Evolutionary conservation across 1,140 invertebrate genomes (phyloP).

Genomic region (Ceratitis capitata): DNA sequence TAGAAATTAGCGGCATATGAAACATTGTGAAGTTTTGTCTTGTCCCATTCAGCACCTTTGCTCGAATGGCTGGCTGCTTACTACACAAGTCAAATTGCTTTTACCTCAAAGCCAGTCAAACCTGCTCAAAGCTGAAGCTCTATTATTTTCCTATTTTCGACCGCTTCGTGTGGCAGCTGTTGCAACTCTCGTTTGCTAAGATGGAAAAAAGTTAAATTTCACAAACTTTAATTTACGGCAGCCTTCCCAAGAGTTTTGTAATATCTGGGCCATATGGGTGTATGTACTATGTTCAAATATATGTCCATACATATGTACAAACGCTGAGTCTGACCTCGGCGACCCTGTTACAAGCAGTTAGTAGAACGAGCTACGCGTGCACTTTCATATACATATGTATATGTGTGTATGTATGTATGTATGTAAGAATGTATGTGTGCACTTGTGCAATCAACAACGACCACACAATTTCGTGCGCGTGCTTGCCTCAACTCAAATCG

Average conservation of each 20-base stretch:
- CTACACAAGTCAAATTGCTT: not conserved
- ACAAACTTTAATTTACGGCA: not conserved
- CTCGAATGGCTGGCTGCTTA: too few species aligned
- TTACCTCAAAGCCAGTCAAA: too few species aligned
- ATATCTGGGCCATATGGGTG: not conserved
- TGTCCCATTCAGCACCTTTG: too few species aligned
- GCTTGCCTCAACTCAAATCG: conserved; percentile 5
- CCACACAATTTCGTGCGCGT: conserved; percentile 9
- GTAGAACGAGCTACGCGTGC: not conserved
- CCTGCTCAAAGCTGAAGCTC: too few species aligned
- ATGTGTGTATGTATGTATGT: not conserved
- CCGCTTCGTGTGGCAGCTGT: not conserved
- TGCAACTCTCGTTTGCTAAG: not conserved
- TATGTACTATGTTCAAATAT: not conserved
- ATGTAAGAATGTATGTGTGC: not conserved
- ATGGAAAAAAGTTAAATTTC: not conserved
- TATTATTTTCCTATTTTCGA: too few species aligned
- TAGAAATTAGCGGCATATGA: too few species aligned
- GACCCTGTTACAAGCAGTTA: not conserved
- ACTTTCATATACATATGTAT: not conserved
- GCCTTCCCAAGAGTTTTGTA: not conserved
- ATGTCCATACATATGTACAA: not conserved
- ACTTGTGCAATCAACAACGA: not conserved
- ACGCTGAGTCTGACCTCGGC: not conserved
- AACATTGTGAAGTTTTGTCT: too few species aligned